Evolutionary conservation across 2,113 vertebrate species (phyloP).

Genomic region (Porphyrio hochstetteri): DNA sequence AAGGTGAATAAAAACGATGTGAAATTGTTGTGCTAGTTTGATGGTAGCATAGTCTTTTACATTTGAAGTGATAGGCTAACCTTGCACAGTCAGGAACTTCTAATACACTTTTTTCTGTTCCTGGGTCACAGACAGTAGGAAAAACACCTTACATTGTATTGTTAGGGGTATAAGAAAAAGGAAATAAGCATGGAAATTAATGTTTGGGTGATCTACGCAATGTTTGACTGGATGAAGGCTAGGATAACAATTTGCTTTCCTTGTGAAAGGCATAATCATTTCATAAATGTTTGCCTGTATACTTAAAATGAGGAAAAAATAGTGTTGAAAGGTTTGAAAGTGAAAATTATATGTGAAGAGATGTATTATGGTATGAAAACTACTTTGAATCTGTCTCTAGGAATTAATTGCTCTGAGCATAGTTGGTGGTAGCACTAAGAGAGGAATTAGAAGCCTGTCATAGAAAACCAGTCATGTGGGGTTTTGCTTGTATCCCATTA

Average conservation of each 20-base stretch:
- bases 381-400: neutral
- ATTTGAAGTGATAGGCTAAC: neutral
- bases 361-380: neutral
- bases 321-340: neutral
- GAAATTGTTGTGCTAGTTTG: neutral
- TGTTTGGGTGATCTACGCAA: neutral
- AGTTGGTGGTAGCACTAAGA: neutral
- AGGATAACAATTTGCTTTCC: neutral
- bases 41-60: neutral
- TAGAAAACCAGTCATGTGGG: neutral
- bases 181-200: neutral
- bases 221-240: neutral
- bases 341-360: neutral
- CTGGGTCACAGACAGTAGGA: neutral
- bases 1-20: neutral
- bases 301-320: neutral
- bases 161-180: neutral
- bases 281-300: neutral
- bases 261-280: neutral
- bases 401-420: neutral
- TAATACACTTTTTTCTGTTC: neutral
- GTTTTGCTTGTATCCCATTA: neutral
- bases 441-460: neutral
- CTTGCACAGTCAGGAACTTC: neutral
- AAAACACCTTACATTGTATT: neutral